These are phyloP conservation scores for Saccostrea cuccullata DNA, from an alignment of 1,140 invertebrate species.

Conservation along the genomic window DNA sequence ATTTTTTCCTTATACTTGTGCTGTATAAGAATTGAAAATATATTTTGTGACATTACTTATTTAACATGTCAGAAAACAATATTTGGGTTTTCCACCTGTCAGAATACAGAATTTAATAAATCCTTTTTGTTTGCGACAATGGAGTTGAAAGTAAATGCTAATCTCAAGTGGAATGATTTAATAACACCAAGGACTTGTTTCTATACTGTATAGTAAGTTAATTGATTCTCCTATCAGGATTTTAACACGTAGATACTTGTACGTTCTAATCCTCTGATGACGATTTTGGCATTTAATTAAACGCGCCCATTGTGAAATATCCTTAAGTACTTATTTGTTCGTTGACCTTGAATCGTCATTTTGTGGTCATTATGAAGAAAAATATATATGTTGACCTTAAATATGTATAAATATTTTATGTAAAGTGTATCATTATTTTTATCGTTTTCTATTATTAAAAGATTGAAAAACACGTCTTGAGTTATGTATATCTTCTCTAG, in stretches of 20 bases:
- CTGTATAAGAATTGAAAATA: too few relatives aligned
- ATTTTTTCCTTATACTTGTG: too few relatives aligned
- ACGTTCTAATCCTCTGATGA: not conserved
- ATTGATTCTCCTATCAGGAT: not conserved
- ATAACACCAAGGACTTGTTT: not conserved
- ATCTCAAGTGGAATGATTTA: conserved; percentile 5
- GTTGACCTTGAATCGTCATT: not conserved
- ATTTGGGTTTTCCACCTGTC: not conserved
- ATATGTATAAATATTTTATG: not conserved
- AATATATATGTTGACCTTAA: not conserved
- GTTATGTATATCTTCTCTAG: not conserved
- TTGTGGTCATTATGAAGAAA: not conserved
- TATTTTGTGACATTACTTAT: too few relatives aligned
- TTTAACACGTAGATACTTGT: not conserved
- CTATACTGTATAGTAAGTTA: not conserved
- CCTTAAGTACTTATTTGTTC: not conserved
- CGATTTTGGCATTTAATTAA: conserved; percentile 2
- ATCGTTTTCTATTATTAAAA: conserved; percentile 8
- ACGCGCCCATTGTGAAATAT: not conserved
- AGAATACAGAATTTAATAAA: not conserved
- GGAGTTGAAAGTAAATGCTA: not conserved
- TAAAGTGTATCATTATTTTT: not conserved
- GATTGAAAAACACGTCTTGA: not conserved
- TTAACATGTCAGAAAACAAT: not conserved
- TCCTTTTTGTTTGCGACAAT: not conserved